A percentile compares a stretch with the other conserved stretches of the same genome.
These are phyloP conservation scores for Passer montanus DNA, from an alignment of 2,113 vertebrate species.

Conservation along the genomic window DNA sequence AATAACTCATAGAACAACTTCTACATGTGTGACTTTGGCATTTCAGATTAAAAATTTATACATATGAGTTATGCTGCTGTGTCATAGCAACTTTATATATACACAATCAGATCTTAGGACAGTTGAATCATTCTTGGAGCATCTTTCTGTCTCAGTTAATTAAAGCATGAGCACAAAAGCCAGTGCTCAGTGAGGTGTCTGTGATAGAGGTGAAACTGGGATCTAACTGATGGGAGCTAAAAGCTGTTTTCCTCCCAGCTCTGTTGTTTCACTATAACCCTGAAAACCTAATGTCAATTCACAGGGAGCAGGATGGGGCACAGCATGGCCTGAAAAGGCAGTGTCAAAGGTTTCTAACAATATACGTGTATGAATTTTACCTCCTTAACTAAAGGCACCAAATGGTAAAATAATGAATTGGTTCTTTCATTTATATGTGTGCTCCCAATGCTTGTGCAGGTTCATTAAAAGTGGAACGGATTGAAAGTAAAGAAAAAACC, in stretches of 20 bases:
- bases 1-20: neutral
- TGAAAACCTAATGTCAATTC: neutral
- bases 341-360: neutral
- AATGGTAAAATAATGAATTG: neutral
- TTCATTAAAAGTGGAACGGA: neutral
- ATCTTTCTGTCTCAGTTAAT: neutral
- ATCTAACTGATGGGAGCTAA: neutral
- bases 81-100: neutral
- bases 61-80: neutral
- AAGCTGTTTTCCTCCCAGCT: neutral
- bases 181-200: neutral
- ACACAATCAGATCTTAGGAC: neutral
- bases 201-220: neutral
- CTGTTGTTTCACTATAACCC: neutral
- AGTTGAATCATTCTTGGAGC: neutral
- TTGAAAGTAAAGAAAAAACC: neutral
- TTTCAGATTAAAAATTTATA: neutral
- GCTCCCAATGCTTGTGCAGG: neutral
- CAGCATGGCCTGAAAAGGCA: neutral
- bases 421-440: neutral
- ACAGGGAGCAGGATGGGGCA: neutral
- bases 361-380: neutral
- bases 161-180: neutral
- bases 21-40: neutral
- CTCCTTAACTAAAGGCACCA: neutral